Evolutionary conservation across 1,140 invertebrate species (phyloP).

Genomic region (Camponotus vicinus): DNA sequence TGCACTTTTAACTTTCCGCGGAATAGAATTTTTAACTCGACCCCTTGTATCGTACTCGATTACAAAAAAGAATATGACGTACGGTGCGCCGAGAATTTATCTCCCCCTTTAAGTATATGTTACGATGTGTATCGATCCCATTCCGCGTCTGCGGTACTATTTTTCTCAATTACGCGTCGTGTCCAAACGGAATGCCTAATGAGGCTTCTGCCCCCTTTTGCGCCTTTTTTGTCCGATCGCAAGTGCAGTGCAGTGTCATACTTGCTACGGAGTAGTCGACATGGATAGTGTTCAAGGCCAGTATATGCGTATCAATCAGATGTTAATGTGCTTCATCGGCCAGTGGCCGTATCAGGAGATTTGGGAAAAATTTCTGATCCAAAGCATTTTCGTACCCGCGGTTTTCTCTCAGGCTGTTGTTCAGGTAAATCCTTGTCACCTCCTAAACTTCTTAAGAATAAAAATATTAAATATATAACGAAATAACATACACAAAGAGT

Average conservation of each 20-base stretch:
- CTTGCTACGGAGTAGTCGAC: background rate
- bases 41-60: background rate
- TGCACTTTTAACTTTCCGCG: constrained; percentile 49
- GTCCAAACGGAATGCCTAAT: constrained; percentile 52
- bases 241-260: constrained; percentile 33
- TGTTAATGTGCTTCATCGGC: constrained; percentile 65
- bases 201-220: background rate
- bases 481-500: background rate
- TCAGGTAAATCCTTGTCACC: constrained; percentile 67
- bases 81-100: constrained; percentile 10
- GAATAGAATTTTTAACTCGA: constrained; percentile 23
- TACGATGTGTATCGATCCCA: constrained; percentile 17
- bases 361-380: constrained; percentile 52
- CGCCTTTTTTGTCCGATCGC: background rate
- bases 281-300: constrained; percentile 61
- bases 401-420: constrained; percentile 59
- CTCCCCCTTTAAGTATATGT: constrained; percentile 4
- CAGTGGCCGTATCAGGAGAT: constrained; percentile 71
- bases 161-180: constrained; percentile 42
- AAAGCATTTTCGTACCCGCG: constrained; percentile 54
- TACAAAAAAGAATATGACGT: background rate
- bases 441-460: background rate
- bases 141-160: constrained; percentile 35
- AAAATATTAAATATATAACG: background rate
- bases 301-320: constrained; percentile 65